A percentile compares a stretch with the other conserved stretches of the same genome.
Conservation (phyloP, 2,113 vertebrate genomes). For the Sebastes schlegelii region DNA sequence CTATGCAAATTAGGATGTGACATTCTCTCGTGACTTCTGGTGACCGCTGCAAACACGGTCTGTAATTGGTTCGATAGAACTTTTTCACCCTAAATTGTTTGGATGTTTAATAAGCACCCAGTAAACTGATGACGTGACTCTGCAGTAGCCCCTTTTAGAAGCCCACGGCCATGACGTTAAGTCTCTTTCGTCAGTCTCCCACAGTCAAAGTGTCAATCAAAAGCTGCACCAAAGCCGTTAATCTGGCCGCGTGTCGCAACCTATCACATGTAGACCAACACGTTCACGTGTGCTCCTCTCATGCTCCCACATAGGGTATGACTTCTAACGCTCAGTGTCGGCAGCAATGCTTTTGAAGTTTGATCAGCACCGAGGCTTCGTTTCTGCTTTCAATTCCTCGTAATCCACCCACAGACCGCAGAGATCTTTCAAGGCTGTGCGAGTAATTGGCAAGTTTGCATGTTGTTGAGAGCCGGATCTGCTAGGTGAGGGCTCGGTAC, state of each 20-base stretch:
- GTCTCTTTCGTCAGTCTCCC: not conserved
- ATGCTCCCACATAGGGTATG: not conserved
- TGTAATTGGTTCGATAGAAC: not conserved
- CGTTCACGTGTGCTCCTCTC: slow-evolving; percentile 12
- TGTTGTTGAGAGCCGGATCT: slow-evolving; percentile 31
- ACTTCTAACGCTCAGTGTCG: not conserved
- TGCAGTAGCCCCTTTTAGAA: not conserved
- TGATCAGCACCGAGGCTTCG: slow-evolving; percentile 30
- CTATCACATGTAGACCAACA: slow-evolving; percentile 35
- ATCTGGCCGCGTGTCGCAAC: slow-evolving; percentile 11
- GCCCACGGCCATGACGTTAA: not conserved
- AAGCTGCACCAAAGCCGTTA: not conserved
- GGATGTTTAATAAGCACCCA: not conserved
- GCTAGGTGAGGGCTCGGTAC: slow-evolving; percentile 39
- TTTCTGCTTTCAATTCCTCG: slow-evolving; percentile 20
- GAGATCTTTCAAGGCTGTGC: slow-evolving; percentile 45
- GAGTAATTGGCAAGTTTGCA: slow-evolving; percentile 62
- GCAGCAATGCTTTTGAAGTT: slow-evolving; percentile 61
- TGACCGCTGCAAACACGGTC: not conserved
- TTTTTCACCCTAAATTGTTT: not conserved
- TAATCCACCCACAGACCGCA: slow-evolving; percentile 65
- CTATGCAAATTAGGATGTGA: not conserved
- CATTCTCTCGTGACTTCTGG: not conserved
- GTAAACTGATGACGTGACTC: not conserved
- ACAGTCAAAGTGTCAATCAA: not conserved